Percentiles rank a stretch among this genome's conserved stretches.
Evolutionary conservation across 2,113 vertebrate species (phyloP).

Genomic region (Xyrauchen texanus): DNA sequence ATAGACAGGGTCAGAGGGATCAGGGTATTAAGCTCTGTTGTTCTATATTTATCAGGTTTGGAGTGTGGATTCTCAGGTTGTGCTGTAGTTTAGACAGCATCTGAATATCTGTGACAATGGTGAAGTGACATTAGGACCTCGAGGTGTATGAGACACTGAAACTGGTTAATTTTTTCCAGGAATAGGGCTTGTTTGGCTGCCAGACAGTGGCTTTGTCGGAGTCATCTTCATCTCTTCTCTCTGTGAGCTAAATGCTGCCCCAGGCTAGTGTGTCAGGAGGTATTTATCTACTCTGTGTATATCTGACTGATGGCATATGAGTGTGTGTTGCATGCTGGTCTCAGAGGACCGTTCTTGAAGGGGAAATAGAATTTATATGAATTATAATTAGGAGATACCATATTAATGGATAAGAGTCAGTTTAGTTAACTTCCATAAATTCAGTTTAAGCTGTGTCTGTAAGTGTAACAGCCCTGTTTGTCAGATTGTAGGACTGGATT

Average conservation of each 20-base stretch:
- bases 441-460: constrained; percentile 1
- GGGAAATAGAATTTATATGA: not conserved
- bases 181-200: constrained; percentile 68
- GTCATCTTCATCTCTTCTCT: constrained; percentile 70
- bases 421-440: constrained; percentile 49
- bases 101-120: constrained; percentile 58
- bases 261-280: constrained; percentile 68
- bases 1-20: constrained; percentile 24
- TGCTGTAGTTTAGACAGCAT: constrained; percentile 60
- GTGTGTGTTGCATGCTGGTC: constrained; percentile 10
- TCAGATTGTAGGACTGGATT: no score
- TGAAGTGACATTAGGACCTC: constrained; percentile 71
- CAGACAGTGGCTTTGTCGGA: constrained; percentile 66
- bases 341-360: constrained; percentile 10
- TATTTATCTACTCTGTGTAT: constrained; percentile 60
- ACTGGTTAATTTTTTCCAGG: constrained; percentile 62
- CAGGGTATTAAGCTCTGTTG: constrained; percentile 15
- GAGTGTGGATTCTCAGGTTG: constrained; percentile 45
- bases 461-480: not conserved
- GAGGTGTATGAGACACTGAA: constrained; percentile 64
- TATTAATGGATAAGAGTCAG: constrained; percentile 69
- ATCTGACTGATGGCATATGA: constrained; percentile 9
- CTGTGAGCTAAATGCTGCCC: constrained; percentile 63
- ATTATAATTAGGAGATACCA: not conserved
- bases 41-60: constrained; percentile 41